Evolutionary conservation across 1,140 invertebrate genomes (phyloP), one percentile per base, ranked within the genome.

Genomic region (Choristoneura fumiferana): DNA sequence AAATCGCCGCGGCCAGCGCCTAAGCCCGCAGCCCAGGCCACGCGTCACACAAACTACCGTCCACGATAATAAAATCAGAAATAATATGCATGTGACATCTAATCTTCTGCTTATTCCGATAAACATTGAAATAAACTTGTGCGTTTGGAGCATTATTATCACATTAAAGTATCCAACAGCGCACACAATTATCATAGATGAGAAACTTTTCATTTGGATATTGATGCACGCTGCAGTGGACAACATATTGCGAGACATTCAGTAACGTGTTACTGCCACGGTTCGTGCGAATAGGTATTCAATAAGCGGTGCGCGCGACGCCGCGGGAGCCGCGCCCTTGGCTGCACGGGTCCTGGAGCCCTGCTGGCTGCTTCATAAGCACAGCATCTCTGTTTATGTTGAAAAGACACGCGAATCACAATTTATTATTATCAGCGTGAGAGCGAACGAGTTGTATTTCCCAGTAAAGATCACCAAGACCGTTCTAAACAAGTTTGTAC

Each of bases 401-500:
- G 57, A 72, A 74, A 72, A 66, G 55, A 58, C 83, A 88, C 84
- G 84, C 84, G 62, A 87, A 80, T 76, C 68, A 67, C 62, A 45
- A 54, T 72, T 75, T 74, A 73, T 76, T 69, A 73, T 69, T 70
- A 73, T 76, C 58, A 79, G 72, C 81, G 83, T 86, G 83, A 78
- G 81, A 86, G 61, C 69, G 71, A 53, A 53, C 64, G 54, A 69
- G 58, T 69, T 68, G 66, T 65, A 69, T 68, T 87, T 85, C 82
- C 76, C 67, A 74, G 78, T 85, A 85, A 77, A 73, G 67, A 74
- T 66, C 78, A 81, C 80, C 75, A 80, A 81, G 68, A 69, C 62
- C 75, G 81, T 85, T 84, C 72, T 57, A 84, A 80, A 84, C 83
- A 82, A 81, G 81, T 83, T 83, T 82, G 74, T 29, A 2, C 22